Percentiles rank a stretch among this genome's conserved stretches.
These are phyloP conservation scores for Pachliopta kotzebuea DNA, from an alignment of 2,888 invertebrate genomes.

Conservation along the genomic window DNA sequence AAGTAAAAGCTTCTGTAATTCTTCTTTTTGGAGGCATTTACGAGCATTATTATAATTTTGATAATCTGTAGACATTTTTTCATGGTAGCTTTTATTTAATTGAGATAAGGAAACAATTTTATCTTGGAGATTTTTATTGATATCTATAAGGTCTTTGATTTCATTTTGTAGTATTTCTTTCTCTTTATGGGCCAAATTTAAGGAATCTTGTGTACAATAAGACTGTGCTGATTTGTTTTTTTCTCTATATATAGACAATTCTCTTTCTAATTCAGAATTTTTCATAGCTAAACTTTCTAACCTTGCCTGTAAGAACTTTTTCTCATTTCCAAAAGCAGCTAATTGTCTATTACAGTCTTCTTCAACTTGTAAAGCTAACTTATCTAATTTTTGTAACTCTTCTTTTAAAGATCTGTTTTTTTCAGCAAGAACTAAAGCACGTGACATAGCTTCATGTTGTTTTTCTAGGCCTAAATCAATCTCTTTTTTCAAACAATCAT, in stretches of 20 bases:
- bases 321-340: constrained; percentile 81
- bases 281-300: constrained; percentile 68
- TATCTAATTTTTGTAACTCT: constrained; percentile 86
- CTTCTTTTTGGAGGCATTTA: constrained; percentile 60
- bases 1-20: constrained; percentile 60
- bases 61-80: constrained; percentile 37
- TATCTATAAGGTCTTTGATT: constrained; percentile 70
- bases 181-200: constrained; percentile 52
- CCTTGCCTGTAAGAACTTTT: constrained; percentile 78
- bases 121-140: constrained; percentile 73
- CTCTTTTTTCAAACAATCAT: constrained; percentile 74
- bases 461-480: constrained; percentile 81
- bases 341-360: constrained; percentile 87
- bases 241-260: constrained; percentile 68
- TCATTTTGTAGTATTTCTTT: constrained; percentile 68
- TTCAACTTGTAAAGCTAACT: constrained; percentile 87
- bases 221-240: constrained; percentile 43
- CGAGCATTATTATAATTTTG: constrained; percentile 39
- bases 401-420: constrained; percentile 85
- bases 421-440: constrained; percentile 87
- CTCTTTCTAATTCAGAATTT: constrained; percentile 77
- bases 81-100: constrained; percentile 43
- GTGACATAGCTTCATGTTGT: constrained; percentile 90
- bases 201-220: constrained; percentile 45
- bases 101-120: constrained; percentile 56